A percentile compares a stretch with the other conserved stretches of the same genome.
phyloP scores from a whole-genome alignment of 2,113 vertebrate genomes.

The Ammospiza nelsoni region DNA sequence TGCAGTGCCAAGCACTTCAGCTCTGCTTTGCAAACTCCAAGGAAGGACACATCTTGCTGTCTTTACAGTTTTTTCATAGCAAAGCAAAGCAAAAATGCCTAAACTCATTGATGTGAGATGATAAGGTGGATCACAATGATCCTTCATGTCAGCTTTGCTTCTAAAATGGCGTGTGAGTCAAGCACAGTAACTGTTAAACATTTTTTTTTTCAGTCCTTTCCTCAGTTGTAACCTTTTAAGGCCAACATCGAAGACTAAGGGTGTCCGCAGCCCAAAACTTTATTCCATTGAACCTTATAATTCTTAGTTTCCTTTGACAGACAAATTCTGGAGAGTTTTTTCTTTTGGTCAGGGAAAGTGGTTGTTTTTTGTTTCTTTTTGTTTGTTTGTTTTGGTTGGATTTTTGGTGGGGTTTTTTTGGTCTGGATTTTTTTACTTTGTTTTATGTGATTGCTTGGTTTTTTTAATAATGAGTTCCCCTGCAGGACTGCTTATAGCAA shows the following conservation, averaged over 20 bases:
- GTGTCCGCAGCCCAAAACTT: background rate
- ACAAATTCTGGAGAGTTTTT: background rate
- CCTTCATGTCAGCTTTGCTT: background rate
- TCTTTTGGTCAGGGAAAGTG: background rate
- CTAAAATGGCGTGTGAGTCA: background rate
- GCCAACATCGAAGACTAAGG: background rate
- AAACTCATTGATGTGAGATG: background rate
- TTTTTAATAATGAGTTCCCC: background rate
- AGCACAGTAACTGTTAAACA: background rate
- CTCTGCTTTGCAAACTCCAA: background rate
- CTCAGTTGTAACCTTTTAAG: background rate
- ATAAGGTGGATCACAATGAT: background rate
- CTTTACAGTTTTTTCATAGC: background rate
- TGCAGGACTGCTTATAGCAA: background rate
- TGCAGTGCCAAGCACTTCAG: background rate
- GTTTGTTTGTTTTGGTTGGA: background rate
- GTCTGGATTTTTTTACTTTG: background rate
- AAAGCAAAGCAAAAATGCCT: slow-evolving; percentile 8
- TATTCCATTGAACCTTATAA: background rate
- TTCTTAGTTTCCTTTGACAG: background rate
- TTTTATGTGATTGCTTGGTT: background rate
- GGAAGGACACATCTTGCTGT: background rate
- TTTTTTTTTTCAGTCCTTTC: background rate
- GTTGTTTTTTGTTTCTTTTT: background rate
- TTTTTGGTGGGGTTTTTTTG: background rate